Conservation (phyloP, 2,888 invertebrate species). For the Esperia sulphurella region DNA sequence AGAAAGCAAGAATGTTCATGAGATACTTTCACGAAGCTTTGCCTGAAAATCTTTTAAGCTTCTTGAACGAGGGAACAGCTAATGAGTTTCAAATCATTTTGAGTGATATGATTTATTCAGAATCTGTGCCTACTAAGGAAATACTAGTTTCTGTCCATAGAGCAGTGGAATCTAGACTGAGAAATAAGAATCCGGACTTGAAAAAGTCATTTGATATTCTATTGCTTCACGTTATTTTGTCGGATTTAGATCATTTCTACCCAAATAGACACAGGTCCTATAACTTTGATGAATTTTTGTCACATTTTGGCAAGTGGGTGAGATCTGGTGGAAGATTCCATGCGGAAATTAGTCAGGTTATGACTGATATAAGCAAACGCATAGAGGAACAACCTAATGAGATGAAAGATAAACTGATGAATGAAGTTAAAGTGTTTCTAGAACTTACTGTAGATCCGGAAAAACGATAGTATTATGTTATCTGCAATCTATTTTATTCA, state of each 20-base stretch:
- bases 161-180: constrained; percentile 35
- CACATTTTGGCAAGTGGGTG: constrained; percentile 33
- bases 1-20: constrained; percentile 33
- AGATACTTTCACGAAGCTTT: constrained; percentile 26
- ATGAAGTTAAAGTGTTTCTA: constrained; percentile 17
- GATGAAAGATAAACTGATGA: constrained; percentile 10
- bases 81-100: constrained; percentile 47
- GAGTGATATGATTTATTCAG: constrained; percentile 50
- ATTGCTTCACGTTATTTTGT: constrained; percentile 46
- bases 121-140: constrained; percentile 37
- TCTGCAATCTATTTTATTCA: no score
- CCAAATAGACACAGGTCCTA: constrained; percentile 27
- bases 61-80: constrained; percentile 34
- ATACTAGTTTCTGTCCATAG: constrained; percentile 37
- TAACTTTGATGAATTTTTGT: constrained; percentile 40
- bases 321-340: constrained; percentile 24
- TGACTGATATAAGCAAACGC: constrained; percentile 17
- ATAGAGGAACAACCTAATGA: constrained; percentile 1
- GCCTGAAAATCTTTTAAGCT: constrained; percentile 36
- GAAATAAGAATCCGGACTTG: constrained; percentile 18
- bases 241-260: constrained; percentile 56
- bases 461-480: background rate
- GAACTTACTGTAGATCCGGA: constrained; percentile 14
- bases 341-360: constrained; percentile 23
- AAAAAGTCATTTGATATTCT: constrained; percentile 36